Conservation (phyloP, 2,113 vertebrate genomes). For the Rutilus rutilus region DNA sequence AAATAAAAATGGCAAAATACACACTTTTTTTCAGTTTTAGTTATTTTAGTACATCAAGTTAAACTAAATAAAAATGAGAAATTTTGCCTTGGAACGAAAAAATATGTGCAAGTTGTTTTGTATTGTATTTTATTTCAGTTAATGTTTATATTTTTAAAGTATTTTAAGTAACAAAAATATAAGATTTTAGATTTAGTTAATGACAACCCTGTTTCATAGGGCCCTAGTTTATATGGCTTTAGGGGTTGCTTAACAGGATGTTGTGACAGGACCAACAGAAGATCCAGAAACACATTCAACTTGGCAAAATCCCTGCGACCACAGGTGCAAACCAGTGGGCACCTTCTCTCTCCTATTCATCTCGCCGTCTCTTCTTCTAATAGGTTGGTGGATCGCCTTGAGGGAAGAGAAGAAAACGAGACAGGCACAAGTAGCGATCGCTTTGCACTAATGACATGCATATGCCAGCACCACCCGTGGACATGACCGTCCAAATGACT, state of each 20-base stretch:
- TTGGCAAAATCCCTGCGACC: slow-evolving; percentile 14
- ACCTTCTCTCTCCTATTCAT: background rate
- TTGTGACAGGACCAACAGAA: background rate
- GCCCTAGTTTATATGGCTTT: background rate
- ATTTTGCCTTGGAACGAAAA: no score
- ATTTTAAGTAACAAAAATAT: no score
- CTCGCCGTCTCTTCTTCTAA: slow-evolving; percentile 25
- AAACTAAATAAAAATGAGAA: no score
- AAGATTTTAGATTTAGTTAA: no score
- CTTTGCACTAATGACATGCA: slow-evolving; percentile 38
- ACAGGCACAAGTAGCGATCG: slow-evolving; percentile 24
- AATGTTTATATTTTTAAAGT: no score
- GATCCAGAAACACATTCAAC: background rate
- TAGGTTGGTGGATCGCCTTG: slow-evolving; percentile 22
- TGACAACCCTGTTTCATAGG: no score
- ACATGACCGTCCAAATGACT: slow-evolving; percentile 25
- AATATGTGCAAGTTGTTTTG: no score
- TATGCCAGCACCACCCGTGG: slow-evolving; percentile 12
- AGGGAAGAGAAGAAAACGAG: slow-evolving; percentile 7
- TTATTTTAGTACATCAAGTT: no score
- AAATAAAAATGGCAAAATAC: no score
- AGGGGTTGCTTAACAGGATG: background rate
- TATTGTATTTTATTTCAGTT: no score
- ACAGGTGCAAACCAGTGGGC: slow-evolving; percentile 9
- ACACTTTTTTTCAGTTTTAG: no score